Evolutionary conservation across 2,113 vertebrate species (phyloP).

Genomic region (Egretta garzetta): DNA sequence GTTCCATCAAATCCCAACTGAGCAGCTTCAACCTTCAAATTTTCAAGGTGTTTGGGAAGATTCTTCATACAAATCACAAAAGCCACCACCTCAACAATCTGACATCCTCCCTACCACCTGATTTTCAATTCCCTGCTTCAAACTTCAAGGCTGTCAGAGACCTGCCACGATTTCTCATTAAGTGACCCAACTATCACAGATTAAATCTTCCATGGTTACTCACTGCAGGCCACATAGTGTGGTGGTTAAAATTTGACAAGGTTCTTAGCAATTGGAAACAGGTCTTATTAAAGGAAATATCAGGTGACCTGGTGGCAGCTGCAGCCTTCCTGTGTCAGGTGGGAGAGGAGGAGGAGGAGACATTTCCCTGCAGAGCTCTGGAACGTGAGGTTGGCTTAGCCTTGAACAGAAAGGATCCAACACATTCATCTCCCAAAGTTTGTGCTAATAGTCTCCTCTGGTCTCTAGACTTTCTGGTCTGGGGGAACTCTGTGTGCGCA

Average conservation of each 20-base stretch:
- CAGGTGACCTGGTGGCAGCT: neutral
- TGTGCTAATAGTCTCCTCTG: neutral
- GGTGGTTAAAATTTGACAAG: neutral
- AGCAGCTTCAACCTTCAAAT: neutral
- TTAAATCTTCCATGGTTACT: neutral
- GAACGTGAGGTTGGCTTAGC: neutral
- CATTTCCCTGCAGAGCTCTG: neutral
- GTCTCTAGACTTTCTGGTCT: neutral
- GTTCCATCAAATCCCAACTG: neutral
- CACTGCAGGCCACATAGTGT: neutral
- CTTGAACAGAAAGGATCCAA: neutral
- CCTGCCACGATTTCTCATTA: neutral
- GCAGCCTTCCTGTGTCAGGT: neutral
- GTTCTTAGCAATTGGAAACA: neutral
- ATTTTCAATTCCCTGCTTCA: neutral
- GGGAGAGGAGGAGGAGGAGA: neutral
- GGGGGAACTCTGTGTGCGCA: fast-evolving
- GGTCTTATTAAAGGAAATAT: neutral
- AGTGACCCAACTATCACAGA: neutral
- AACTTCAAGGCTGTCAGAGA: neutral
- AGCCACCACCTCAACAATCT: neutral
- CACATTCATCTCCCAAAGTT: neutral
- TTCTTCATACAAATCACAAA: neutral
- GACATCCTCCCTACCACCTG: neutral
- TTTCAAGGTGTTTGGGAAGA: neutral